Conservation (phyloP, 2,113 vertebrate species). For the Sterrhoptilus dennistouni region DNA sequence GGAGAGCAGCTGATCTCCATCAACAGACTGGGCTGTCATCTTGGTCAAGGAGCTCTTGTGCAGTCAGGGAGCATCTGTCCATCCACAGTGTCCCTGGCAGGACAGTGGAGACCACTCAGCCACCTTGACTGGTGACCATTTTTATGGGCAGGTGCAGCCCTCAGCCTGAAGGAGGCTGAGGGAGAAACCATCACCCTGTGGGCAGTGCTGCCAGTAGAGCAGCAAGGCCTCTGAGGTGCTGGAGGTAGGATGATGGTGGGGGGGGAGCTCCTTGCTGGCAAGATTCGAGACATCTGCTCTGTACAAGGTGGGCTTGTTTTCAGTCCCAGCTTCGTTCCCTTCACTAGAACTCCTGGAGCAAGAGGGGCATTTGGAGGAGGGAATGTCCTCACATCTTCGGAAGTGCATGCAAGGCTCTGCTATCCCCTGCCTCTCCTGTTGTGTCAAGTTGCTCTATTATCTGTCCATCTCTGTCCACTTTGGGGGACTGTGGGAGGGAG, state of each 20-base stretch:
- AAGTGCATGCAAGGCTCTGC: not conserved
- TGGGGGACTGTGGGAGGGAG: not conserved
- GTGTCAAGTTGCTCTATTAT: fast-evolving
- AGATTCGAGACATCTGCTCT: not conserved
- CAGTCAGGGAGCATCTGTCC: not conserved
- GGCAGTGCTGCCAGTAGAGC: not conserved
- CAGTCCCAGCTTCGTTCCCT: not conserved
- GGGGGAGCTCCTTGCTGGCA: not conserved
- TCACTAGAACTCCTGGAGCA: not conserved
- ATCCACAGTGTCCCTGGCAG: not conserved
- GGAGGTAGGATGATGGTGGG: not conserved
- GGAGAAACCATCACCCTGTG: not conserved
- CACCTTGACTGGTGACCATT: not conserved
- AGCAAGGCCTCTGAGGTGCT: not conserved
- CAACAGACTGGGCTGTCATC: not conserved
- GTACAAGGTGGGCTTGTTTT: not conserved
- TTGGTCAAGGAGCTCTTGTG: not conserved
- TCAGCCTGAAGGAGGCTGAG: fast-evolving
- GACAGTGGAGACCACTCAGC: not conserved
- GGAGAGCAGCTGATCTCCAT: constrained; percentile 4
- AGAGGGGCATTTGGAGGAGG: not conserved
- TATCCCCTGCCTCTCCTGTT: not conserved
- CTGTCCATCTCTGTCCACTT: not conserved
- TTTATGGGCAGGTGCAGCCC: not conserved
- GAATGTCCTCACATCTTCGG: not conserved